Conservation (phyloP, 2,888 invertebrate species). For the Drosophila subquinaria region DNA sequence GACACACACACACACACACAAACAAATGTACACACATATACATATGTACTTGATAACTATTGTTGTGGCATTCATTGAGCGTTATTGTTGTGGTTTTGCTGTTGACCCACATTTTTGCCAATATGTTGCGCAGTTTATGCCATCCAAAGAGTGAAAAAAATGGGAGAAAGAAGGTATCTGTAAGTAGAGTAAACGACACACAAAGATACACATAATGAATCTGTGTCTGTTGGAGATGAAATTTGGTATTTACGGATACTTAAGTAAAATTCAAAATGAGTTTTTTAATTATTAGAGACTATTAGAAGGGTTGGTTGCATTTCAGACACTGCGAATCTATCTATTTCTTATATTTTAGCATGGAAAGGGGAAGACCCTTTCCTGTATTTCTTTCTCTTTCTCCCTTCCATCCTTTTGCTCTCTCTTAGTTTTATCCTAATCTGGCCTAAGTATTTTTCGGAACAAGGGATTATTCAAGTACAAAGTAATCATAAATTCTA, state of each 20-base stretch:
- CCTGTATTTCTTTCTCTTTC: too few relatives aligned
- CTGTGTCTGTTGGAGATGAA: neutral
- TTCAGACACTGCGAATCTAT: too few relatives aligned
- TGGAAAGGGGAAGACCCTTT: too few relatives aligned
- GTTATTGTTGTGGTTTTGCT: conserved; percentile 71
- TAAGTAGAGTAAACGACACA: neutral
- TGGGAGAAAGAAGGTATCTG: neutral
- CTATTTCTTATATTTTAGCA: too few relatives aligned
- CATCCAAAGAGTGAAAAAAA: conserved; percentile 6
- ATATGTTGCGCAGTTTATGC: conserved; percentile 69
- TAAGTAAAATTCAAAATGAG: too few relatives aligned
- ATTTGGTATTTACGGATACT: neutral
- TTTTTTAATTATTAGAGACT: too few relatives aligned
- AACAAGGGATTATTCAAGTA: too few relatives aligned
- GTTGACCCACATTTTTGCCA: conserved; percentile 79
- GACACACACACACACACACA: conserved; percentile 15
- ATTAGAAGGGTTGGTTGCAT: too few relatives aligned
- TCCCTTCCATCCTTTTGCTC: too few relatives aligned
- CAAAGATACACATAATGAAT: conserved; percentile 3
- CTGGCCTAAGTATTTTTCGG: too few relatives aligned
- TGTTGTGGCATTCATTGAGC: conserved; percentile 75
- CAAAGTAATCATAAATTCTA: neutral
- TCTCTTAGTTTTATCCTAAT: too few relatives aligned
- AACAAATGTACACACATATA: conserved; percentile 6
- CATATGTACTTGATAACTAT: conserved; percentile 48